Conservation (phyloP, 2,888 invertebrate genomes). For the Eulithis prunata region DNA sequence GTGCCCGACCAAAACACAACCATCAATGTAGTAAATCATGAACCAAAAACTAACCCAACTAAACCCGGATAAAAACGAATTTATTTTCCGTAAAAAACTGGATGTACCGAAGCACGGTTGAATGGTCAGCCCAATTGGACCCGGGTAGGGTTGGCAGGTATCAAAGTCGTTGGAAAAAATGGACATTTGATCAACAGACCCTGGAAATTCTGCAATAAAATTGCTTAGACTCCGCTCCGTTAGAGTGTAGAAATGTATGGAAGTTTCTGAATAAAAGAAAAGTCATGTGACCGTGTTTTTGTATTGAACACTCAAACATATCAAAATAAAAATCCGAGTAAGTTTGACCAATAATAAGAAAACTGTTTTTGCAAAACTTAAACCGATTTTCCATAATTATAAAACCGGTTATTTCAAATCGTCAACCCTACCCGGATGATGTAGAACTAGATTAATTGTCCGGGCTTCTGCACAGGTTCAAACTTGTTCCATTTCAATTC, state of each 20-base stretch:
- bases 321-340: too few species aligned
- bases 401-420: too few species aligned
- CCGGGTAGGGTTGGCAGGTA: slow-evolving; percentile 11
- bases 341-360: too few species aligned
- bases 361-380: background rate
- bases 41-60: slow-evolving; percentile 16
- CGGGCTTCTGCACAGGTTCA: slow-evolving; percentile 4
- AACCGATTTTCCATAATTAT: background rate
- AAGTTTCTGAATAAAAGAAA: too few species aligned
- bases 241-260: too few species aligned
- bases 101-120: slow-evolving; percentile 20
- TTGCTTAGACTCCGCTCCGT: too few species aligned
- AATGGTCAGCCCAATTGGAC: slow-evolving; percentile 5
- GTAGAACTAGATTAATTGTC: slow-evolving; percentile 19
- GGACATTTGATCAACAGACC: too few species aligned
- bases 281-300: too few species aligned
- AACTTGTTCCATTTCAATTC: slow-evolving; percentile 29
- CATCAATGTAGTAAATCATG: slow-evolving; percentile 17
- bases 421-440: slow-evolving; percentile 21
- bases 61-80: slow-evolving; percentile 22
- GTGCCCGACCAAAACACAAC: slow-evolving; percentile 1
- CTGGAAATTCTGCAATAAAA: too few species aligned
- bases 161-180: too few species aligned
- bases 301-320: too few species aligned
- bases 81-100: slow-evolving; percentile 22